Base-by-base conservation (phyloP, 2,113 vertebrate genomes). In the Aleadryas rufinucha region DNA sequence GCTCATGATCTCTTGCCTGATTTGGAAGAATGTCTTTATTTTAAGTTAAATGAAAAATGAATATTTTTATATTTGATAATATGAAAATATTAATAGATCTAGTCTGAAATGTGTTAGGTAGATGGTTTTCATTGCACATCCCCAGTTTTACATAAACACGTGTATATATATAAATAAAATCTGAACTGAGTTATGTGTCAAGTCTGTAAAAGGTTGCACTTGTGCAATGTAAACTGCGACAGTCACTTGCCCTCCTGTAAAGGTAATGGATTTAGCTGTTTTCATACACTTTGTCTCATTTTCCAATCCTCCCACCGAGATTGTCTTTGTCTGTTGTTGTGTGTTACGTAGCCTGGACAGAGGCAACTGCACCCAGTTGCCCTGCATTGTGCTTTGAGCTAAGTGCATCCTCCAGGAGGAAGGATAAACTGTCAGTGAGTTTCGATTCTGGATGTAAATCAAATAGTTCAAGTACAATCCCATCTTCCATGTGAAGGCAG, bases 51-150 rank as follows among this genome's bases (percentile, higher is more conserved):
- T 47, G 10, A 4, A 71, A 71, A 60, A 13, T 3, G 0, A 63
- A 52, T 71, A 37, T 22, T 39, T 83, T 57, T 88, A 92, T 96
- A 84, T 93, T 72, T 95, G 21, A 27, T 33, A 78, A 27, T 70
- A 84, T 78, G 87, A 95, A 96, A 87, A 37, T 84, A 65, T 65
- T 71, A 49, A 14, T 64, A 59, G 31, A 19, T n/a, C 33, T 30
- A 68, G 8, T 37, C 4, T 41, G 23, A 56, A 56, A 14, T 21
- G 2, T 35, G 10, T 59, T 70, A 50, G 27, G 15, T 59, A 45
- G 26, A 22, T 13, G 6, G 5, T 31, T 88, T 68, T 79, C 6
- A 30, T 33, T 70, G 33, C 21, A 35, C 14, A 49, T 16, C 5
- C 26, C 4, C 7, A 16, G 9, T 68, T 66, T 60, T 87, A 5